Base-by-base conservation (phyloP, 2,797 vertebrate genomes). In the Diceros bicornis region DNA sequence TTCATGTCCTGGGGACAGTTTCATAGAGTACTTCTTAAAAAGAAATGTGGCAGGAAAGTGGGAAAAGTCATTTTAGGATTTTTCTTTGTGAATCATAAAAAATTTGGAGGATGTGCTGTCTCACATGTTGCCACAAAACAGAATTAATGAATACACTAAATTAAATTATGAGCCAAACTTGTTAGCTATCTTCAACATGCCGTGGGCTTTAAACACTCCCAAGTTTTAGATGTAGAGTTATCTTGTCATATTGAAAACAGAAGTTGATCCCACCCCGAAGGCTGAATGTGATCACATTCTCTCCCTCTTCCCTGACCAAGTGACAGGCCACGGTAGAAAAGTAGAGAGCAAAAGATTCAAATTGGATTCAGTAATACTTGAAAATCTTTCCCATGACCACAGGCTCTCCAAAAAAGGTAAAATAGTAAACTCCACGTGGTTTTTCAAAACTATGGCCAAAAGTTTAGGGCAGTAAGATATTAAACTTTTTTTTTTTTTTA, bases 31-130 rank as follows among this genome's bases (percentile, higher is more conserved):
- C 10, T 59, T 93, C 50, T 79, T 90, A 57, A 71, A 78, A 71
- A 85, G 32, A n/a, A 86, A 72, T 72, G 61, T 91, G 72, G 44
- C 50, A 85, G 59, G 4, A 32, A 50, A 71, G 41, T 21, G 2
- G 37, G 3, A 88, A 64, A 92, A 64, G 37, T 23, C 27, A 57
- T 21, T 34, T 69, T 72, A 81, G 17, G 47, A 69, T 74, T 95
- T 86, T 94, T 87, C 44, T 83, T 92, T 68, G 52, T 57, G 61
- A 94, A 74, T 88, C 32, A 18, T 83, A 50, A 95, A 78, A 79
- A 59, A 71, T 34, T 41, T 92, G 55, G 77, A 50, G 55, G 47
- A 37, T 88, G 61, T 41, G 18, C 32, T 95, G 83, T 79, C n/a
- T 95, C 25, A 21, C 52, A 29, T 34, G 23, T 47, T 87, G 69